Base-by-base conservation (phyloP, 2,888 invertebrate species). In the Blastobasis lacticolella region DNA sequence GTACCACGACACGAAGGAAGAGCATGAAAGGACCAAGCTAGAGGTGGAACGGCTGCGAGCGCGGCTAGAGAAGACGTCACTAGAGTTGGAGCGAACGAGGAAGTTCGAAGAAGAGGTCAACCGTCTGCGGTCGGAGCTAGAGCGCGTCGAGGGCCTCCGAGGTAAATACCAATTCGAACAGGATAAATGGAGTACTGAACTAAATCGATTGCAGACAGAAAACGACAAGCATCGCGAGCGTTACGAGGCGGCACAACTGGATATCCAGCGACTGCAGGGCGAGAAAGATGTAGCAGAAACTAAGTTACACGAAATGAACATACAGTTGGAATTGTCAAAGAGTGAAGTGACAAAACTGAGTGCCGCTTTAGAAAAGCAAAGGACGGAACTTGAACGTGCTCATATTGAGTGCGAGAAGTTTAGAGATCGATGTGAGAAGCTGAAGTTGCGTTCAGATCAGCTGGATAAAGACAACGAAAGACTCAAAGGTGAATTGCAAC, bases 371-470 rank as follows among this genome's bases (percentile, higher is more conserved):
- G 96, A 96, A 64, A 94, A 95, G 71, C 94, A 94, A 74, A 90
- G 95, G 44, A 87, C 90, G 58, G 95, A 96, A 67, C 89, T 95
- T 66, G 96, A 95, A 77, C 90, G 95, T 46, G 93, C 95, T 61
- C 93, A 95, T 69, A 95, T 96, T 73, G 96, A 96, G 82, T 93
- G 95, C 64, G 96, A 96, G 73, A 96, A 96, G 85, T 92, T 95
- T 57, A 91, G 95, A 63, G 96, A 96, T 67, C 90, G 95, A 57
- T 93, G 95, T 74, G 96, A 96, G 71, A 95, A 95, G 82, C 83
- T 95, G n/a, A 93, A 93, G 66, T 75, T 91, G 52, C 91, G 92
- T 59, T 89, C 91, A 50, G 94, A 94, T 52, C 92, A 92, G 65
- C 75, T 93, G 53, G 93, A 94, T 66, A 91, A 92, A 63, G 89